Evolutionary conservation across 2,888 invertebrate species (phyloP).

Genomic region (Platyscelio sp.): DNA sequence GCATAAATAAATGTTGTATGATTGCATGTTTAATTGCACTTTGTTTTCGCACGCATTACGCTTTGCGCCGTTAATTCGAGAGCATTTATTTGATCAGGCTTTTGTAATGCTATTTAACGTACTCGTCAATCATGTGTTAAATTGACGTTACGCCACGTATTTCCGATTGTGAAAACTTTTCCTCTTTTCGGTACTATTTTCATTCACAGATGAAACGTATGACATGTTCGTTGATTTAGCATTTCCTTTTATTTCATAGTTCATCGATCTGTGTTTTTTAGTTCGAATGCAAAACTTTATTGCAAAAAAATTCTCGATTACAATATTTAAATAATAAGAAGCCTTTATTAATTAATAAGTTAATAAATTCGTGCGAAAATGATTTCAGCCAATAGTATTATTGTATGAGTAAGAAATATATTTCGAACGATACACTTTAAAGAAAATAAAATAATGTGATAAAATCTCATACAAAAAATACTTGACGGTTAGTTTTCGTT

Average conservation of each 20-base stretch:
- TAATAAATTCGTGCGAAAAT: no score
- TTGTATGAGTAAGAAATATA: no score
- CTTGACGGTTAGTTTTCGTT: no score
- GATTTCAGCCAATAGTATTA: no score
- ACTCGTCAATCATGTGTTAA: slow-evolving; percentile 53
- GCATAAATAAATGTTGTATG: slow-evolving; percentile 36
- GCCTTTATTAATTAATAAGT: no score
- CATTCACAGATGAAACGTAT: slow-evolving; percentile 12
- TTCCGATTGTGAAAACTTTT: slow-evolving; percentile 14
- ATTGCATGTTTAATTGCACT: slow-evolving; percentile 43
- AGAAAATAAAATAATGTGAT: no score
- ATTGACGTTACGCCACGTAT: slow-evolving; percentile 26
- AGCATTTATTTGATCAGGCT: slow-evolving; percentile 50
- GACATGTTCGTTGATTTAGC: background rate
- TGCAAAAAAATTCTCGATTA: no score
- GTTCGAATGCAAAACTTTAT: background rate
- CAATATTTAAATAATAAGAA: no score
- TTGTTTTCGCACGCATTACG: slow-evolving; percentile 44
- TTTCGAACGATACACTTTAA: no score
- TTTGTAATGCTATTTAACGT: slow-evolving; percentile 57
- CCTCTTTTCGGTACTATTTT: background rate
- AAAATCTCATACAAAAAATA: no score
- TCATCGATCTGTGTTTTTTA: background rate
- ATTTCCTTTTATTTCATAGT: slow-evolving; percentile 20
- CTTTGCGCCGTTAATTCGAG: slow-evolving; percentile 40